phyloP scores from a whole-genome alignment of 2,797 vertebrate species.

The Squalus acanthias region DNA sequence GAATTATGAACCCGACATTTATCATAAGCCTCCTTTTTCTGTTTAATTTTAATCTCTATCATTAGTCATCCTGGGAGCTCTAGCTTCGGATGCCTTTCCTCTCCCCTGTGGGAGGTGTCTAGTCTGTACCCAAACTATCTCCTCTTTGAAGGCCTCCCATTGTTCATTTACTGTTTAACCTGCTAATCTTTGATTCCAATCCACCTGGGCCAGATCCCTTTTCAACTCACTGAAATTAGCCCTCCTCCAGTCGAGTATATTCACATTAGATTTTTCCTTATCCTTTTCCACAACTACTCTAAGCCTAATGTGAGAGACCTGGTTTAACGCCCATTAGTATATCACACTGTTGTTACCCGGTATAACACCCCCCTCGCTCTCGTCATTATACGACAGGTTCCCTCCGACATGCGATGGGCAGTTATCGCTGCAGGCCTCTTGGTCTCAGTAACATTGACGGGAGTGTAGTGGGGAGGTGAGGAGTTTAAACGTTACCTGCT shows the following conservation, averaged over 20 bases:
- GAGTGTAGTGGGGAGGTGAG: background rate
- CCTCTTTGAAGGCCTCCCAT: background rate
- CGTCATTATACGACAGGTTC: background rate
- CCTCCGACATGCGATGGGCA: background rate
- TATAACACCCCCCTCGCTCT: background rate
- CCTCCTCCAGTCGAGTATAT: background rate
- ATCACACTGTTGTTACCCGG: background rate
- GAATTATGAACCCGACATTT: no score
- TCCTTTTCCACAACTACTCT: no score
- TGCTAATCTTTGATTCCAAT: background rate
- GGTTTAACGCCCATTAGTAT: background rate
- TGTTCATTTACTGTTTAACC: background rate
- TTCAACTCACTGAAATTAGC: no score
- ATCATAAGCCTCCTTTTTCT: no score
- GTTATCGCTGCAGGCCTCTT: background rate
- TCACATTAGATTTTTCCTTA: background rate
- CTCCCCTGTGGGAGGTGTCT: no score
- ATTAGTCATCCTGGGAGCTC: no score
- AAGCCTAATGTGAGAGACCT: no score
- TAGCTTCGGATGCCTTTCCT: no score
- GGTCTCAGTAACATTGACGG: background rate
- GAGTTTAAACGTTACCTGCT: slow-evolving; percentile 66
- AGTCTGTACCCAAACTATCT: no score
- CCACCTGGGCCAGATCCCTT: background rate
- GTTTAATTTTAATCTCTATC: no score